These are phyloP conservation scores for Cyanoliseus patagonus DNA, from an alignment of 2,113 vertebrate species.

Conservation along the genomic window DNA sequence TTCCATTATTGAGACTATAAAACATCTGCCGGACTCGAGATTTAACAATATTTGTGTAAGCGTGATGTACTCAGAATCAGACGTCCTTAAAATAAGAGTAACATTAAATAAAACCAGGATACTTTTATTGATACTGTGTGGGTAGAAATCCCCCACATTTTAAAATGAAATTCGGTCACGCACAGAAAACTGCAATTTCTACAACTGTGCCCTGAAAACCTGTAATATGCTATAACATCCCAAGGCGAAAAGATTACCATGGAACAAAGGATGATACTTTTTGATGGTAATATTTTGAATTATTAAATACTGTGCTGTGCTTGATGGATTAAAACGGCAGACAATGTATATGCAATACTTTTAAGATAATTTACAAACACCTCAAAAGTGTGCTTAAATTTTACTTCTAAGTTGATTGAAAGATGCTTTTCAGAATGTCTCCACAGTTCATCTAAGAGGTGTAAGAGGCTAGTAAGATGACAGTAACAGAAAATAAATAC, in stretches of 20 bases:
- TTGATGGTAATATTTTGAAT: background rate
- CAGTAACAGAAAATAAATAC: background rate
- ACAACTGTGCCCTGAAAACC: background rate
- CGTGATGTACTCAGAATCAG: background rate
- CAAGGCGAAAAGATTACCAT: background rate
- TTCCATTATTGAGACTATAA: background rate
- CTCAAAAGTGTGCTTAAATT: background rate
- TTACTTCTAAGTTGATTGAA: background rate
- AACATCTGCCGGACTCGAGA: background rate
- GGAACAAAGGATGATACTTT: background rate
- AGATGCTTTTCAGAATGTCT: background rate
- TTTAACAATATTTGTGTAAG: background rate
- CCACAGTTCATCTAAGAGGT: background rate
- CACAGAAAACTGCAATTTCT: background rate
- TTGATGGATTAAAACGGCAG: background rate
- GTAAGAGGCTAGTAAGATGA: background rate
- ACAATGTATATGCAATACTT: background rate
- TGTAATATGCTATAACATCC: background rate
- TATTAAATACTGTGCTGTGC: background rate
- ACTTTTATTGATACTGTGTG: background rate
- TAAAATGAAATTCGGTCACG: background rate
- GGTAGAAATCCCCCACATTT: background rate
- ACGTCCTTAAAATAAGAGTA: background rate
- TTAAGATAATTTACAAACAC: background rate
- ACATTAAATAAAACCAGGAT: background rate